Percentiles rank a stretch among this genome's conserved stretches.
phyloP scores from a whole-genome alignment of 2,888 invertebrate species.

The Lampropteryx suffumata region DNA sequence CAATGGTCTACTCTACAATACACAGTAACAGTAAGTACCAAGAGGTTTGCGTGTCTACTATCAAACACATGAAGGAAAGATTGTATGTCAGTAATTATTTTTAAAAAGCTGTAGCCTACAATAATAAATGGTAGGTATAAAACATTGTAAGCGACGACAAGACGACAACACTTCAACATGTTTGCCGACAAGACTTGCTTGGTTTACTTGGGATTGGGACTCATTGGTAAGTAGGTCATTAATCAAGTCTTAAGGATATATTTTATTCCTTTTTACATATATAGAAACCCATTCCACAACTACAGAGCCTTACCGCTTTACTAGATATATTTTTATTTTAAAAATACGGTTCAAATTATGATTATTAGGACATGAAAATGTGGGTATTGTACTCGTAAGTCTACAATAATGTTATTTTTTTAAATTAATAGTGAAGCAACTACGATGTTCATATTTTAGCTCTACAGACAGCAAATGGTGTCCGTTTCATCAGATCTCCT shows the following conservation, averaged over 20 bases:
- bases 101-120: conserved; percentile 17
- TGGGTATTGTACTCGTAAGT: too few relatives aligned
- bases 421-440: too few relatives aligned
- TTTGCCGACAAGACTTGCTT: conserved; percentile 16
- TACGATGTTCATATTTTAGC: conserved; percentile 6
- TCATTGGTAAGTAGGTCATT: conserved; percentile 13
- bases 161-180: conserved; percentile 14
- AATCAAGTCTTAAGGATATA: too few relatives aligned
- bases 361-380: too few relatives aligned
- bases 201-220: conserved; percentile 15
- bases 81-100: conserved; percentile 18
- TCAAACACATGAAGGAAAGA: conserved; percentile 19
- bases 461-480: conserved; percentile 3
- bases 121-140: conserved; percentile 31
- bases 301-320: too few relatives aligned
- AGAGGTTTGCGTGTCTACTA: conserved; percentile 25
- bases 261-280: too few relatives aligned
- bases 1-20: too few relatives aligned
- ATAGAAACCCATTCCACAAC: too few relatives aligned
- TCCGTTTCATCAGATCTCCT: conserved; percentile 42
- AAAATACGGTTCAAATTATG: too few relatives aligned
- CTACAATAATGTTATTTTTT: too few relatives aligned
- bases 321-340: too few relatives aligned
- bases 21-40: neutral
- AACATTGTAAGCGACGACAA: neutral